Base-by-base conservation (phyloP, 2,113 vertebrate genomes). In the Theropithecus gelada region DNA sequence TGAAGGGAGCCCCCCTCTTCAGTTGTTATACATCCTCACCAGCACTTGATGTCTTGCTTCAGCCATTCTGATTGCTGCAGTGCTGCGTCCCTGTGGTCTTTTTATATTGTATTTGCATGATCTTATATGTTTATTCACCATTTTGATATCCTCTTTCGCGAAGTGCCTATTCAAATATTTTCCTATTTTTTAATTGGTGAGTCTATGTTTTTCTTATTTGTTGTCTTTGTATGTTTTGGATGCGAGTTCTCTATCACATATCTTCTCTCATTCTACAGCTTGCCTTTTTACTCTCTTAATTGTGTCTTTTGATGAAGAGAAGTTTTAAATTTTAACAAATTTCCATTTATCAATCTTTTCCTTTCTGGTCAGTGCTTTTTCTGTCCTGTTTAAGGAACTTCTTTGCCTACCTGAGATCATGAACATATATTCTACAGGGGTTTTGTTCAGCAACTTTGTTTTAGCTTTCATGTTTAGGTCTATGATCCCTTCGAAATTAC, bases 261-360 rank as follows among this genome's bases (percentile, higher is more conserved):
- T 30, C 38, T 92, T 85, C 59, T 90, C 43, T 97, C 30, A n/a
- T 25, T 45, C 8, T 35, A 0, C 30, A 30, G 38, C 30, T 96
- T 89, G 18, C 30, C 43, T 40, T 87, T 82, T 90, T 91, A 68
- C 45, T 68, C 70, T 78, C 23, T 27, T 84, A 72, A 45, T 38
- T 5, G 38, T 79, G 22, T n/a, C 61, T 94, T 78, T 96, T 92
- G 64, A 80, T 68, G 59, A 84, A 80, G 18, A 66, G 32, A 38
- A 89, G 38, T 86, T 92, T 72, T 96, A 88, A 73, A 83, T 94
- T 94, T 90, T 90, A 87, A 80, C 87, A 45, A 76, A 81, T 57
- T 76, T 61, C 59, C 72, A 50, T 66, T n/a, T 66, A n/a, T 55
- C 45, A 6, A 5, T 92, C 30, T 90, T 90, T 90, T 64, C 30